Conservation (phyloP, 2,888 invertebrate genomes). For the Cremastobaeus sp. region DNA sequence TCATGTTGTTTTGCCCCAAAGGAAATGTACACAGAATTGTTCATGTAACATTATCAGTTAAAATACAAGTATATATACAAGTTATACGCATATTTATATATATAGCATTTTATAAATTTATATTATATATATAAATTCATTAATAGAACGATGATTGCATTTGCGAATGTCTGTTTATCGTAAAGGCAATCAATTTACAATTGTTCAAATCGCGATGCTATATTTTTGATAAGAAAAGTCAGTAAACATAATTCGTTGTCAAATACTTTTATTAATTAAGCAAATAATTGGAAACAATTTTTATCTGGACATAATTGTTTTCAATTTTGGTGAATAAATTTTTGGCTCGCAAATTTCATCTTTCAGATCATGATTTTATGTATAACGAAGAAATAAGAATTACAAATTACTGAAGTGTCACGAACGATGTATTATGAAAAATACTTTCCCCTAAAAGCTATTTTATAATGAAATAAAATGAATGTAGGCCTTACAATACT, state of each 20-base stretch:
- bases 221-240: conserved; percentile 6
- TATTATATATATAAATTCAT: conserved; percentile 61
- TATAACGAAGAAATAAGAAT: conserved; percentile 48
- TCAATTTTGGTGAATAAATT: too few species aligned
- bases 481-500: conserved; percentile 14
- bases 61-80: conserved; percentile 76
- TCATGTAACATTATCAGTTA: conserved; percentile 72
- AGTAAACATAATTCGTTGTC: conserved; percentile 21
- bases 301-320: too few species aligned
- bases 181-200: conserved; percentile 68
- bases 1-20: conserved; percentile 66
- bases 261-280: conserved; percentile 7
- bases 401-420: conserved; percentile 36
- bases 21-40: conserved; percentile 72
- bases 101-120: conserved; percentile 45
- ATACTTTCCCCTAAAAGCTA: too few species aligned
- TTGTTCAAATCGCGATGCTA: conserved; percentile 13
- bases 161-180: conserved; percentile 57
- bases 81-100: conserved; percentile 68
- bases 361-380: conserved; percentile 16
- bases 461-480: neutral
- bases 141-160: conserved; percentile 32
- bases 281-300: neutral
- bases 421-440: too few species aligned
- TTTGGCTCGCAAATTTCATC: too few species aligned